phyloP scores from a whole-genome alignment of 2,113 vertebrate genomes.

The Balaenoptera acutorostrata region DNA sequence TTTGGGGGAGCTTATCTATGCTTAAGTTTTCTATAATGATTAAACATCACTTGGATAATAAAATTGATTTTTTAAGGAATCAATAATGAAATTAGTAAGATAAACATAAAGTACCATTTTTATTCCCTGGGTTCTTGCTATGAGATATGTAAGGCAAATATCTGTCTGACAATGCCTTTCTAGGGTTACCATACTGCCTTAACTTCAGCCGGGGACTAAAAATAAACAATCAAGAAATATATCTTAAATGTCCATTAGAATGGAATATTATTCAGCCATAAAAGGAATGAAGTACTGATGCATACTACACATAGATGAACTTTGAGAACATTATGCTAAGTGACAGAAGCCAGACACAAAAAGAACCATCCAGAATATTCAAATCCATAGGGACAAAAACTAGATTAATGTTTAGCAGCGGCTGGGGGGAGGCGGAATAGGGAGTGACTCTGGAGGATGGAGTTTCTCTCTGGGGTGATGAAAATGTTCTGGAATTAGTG shows the following conservation, averaged over 20 bases:
- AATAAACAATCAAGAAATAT: background rate
- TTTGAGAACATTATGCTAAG: background rate
- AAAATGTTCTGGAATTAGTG: background rate
- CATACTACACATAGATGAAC: background rate
- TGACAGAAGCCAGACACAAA: background rate
- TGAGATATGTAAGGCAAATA: background rate
- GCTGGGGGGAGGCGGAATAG: fast-evolving
- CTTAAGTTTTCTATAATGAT: background rate
- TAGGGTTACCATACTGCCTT: background rate
- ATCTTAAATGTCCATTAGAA: background rate
- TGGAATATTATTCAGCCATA: background rate
- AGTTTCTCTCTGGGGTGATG: background rate
- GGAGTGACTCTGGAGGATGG: fast-evolving
- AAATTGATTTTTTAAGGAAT: background rate
- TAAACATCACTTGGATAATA: background rate
- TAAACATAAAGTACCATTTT: background rate
- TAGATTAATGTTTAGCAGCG: background rate
- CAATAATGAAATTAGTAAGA: background rate
- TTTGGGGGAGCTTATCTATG: background rate
- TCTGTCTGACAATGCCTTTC: background rate
- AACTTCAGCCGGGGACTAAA: background rate
- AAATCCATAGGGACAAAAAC: background rate
- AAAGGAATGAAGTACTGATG: background rate
- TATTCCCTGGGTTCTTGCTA: background rate
- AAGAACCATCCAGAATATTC: background rate